Evolutionary conservation across 1,140 invertebrate species (phyloP).

Genomic region (Asbolus verrucosus): DNA sequence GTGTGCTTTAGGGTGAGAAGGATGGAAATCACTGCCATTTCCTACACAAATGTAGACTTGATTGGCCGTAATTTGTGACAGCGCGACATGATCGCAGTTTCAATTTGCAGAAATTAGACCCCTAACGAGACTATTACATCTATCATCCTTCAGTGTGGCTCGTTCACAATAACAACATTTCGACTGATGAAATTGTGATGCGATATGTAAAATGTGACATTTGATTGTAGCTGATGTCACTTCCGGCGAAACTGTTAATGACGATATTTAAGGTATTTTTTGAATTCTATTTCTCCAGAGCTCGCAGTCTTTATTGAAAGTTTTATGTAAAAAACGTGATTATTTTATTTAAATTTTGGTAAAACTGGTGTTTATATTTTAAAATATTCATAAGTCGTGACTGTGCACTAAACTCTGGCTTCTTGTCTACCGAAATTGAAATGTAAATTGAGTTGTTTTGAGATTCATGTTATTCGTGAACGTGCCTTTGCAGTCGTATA

Average conservation of each 20-base stretch:
- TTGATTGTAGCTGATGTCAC: too few relatives aligned
- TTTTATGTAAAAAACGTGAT: too few relatives aligned
- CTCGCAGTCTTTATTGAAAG: too few relatives aligned
- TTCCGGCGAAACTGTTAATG: too few relatives aligned
- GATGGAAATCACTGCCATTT: slow-evolving; percentile 49
- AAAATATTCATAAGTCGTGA: slow-evolving; percentile 26
- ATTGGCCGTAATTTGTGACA: slow-evolving; percentile 57
- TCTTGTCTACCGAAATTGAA: slow-evolving; percentile 35
- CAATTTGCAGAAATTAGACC: slow-evolving; percentile 59
- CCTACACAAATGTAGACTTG: slow-evolving; percentile 55
- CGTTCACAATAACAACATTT: slow-evolving; percentile 30
- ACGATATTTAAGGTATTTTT: too few relatives aligned
- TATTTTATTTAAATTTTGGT: too few relatives aligned
- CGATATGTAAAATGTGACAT: too few relatives aligned
- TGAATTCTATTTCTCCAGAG: too few relatives aligned
- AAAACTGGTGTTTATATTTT: too few relatives aligned
- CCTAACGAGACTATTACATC: slow-evolving; percentile 56
- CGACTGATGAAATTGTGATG: background rate
- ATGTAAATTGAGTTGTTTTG: slow-evolving; percentile 49
- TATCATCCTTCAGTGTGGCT: slow-evolving; percentile 34
- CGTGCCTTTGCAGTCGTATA: slow-evolving; percentile 53
- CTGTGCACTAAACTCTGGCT: slow-evolving; percentile 37
- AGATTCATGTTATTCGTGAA: slow-evolving; percentile 55
- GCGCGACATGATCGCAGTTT: slow-evolving; percentile 47
- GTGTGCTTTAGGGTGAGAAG: slow-evolving; percentile 23